Conservation (phyloP, 2,113 vertebrate genomes). For the Gopherus evgoodei region DNA sequence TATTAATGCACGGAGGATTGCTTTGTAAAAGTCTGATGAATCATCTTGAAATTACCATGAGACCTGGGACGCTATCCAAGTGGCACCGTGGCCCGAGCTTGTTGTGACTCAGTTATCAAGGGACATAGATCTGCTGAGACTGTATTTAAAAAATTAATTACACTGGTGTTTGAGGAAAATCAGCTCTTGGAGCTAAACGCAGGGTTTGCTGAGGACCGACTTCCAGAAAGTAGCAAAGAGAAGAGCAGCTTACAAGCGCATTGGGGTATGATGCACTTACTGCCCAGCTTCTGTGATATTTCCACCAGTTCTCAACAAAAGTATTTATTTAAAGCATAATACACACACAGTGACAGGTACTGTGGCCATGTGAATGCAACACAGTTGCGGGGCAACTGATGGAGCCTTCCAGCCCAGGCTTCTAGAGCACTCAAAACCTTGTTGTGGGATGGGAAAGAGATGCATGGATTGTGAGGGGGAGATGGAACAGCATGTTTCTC, state of each 20-base stretch:
- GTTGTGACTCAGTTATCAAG: background rate
- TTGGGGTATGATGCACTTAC: background rate
- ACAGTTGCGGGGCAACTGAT: background rate
- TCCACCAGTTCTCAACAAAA: background rate
- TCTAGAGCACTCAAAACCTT: no score
- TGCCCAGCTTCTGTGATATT: background rate
- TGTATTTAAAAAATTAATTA: background rate
- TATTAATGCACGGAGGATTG: background rate
- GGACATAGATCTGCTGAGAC: background rate
- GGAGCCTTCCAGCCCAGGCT: background rate
- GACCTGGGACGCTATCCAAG: background rate
- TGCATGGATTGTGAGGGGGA: background rate
- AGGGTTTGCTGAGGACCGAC: background rate
- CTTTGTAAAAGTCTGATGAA: background rate
- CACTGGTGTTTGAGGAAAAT: background rate
- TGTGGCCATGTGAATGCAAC: background rate
- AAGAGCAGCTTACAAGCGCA: background rate
- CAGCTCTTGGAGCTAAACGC: rapidly evolving
- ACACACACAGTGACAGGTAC: background rate
- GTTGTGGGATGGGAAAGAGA: no score
- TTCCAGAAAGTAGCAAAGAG: rapidly evolving
- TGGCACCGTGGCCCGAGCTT: background rate
- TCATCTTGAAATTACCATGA: constrained; percentile 9
- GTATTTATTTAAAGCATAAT: background rate
- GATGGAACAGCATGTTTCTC: background rate